Evolutionary conservation across 2,113 vertebrate genomes (phyloP).

Genomic region (Opisthocomus hoazin): DNA sequence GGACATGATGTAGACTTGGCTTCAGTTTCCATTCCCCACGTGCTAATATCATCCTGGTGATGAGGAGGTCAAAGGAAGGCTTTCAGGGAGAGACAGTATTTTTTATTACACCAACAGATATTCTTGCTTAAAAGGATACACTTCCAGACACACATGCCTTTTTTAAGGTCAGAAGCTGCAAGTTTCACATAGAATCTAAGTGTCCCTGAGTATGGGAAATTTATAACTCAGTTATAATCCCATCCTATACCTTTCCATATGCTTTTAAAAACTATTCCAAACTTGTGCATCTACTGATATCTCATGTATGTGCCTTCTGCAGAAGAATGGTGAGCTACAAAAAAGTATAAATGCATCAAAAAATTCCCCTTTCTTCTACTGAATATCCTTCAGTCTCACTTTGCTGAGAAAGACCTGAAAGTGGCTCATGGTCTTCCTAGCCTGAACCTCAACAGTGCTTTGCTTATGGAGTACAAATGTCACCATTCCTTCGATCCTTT

Average conservation of each 20-base stretch:
- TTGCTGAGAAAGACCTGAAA: neutral
- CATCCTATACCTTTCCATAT: neutral
- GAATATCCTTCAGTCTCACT: neutral
- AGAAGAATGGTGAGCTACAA: neutral
- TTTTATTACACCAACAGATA: neutral
- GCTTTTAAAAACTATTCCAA: neutral
- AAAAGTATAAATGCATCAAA: neutral
- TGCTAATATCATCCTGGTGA: neutral
- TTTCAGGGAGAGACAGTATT: neutral
- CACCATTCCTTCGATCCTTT: neutral
- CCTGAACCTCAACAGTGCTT: neutral
- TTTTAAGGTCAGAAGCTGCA: neutral
- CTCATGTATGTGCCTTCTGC: neutral
- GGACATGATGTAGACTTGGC: rapidly evolving
- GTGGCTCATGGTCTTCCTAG: neutral
- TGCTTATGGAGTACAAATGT: neutral
- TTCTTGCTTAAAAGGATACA: neutral
- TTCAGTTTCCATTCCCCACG: neutral
- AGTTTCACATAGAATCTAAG: neutral
- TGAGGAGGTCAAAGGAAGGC: neutral
- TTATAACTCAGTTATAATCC: neutral
- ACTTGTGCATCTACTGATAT: neutral
- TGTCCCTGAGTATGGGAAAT: neutral
- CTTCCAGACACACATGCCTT: neutral
- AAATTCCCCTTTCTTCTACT: neutral